Conservation (phyloP, 2,888 invertebrate species). For the Agriopis aurantiaria region DNA sequence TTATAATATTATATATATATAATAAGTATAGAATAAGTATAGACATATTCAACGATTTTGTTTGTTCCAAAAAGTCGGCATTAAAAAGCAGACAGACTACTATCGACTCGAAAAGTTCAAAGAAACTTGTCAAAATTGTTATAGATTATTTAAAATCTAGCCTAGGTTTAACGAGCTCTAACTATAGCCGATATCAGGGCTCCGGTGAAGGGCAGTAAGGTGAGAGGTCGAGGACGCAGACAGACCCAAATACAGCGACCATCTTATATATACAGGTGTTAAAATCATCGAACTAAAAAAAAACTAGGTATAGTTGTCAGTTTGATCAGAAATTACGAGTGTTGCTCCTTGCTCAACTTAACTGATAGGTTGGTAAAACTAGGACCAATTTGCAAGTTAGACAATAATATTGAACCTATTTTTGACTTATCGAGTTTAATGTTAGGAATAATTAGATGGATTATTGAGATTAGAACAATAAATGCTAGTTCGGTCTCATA, state of each 20-base stretch:
- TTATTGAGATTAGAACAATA: slow-evolving; percentile 23
- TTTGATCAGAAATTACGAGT: neutral
- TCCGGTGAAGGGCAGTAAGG: slow-evolving; percentile 49
- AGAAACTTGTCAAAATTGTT: slow-evolving; percentile 3
- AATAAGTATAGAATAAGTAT: too few relatives aligned
- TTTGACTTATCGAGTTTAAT: slow-evolving; percentile 39
- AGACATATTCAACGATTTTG: too few relatives aligned
- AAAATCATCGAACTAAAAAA: neutral
- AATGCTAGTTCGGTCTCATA: slow-evolving; percentile 8
- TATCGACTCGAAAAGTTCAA: neutral
- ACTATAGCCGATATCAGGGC: slow-evolving; percentile 19
- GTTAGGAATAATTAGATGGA: slow-evolving; percentile 28
- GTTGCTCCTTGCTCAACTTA: neutral
- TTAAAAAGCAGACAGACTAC: neutral
- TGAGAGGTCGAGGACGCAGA: slow-evolving; percentile 64
- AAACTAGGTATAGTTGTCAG: neutral
- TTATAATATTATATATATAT: too few relatives aligned
- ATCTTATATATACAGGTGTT: neutral
- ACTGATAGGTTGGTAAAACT: neutral
- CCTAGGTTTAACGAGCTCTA: slow-evolving; percentile 33
- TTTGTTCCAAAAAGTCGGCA: neutral
- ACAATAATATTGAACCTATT: slow-evolving; percentile 45
- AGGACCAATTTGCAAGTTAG: slow-evolving; percentile 14
- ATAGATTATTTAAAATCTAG: slow-evolving; percentile 39
- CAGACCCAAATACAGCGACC: slow-evolving; percentile 48